Conservation (phyloP, 35 echinoderm and acorn worm genomes). For the Apostichopus californicus region DNA sequence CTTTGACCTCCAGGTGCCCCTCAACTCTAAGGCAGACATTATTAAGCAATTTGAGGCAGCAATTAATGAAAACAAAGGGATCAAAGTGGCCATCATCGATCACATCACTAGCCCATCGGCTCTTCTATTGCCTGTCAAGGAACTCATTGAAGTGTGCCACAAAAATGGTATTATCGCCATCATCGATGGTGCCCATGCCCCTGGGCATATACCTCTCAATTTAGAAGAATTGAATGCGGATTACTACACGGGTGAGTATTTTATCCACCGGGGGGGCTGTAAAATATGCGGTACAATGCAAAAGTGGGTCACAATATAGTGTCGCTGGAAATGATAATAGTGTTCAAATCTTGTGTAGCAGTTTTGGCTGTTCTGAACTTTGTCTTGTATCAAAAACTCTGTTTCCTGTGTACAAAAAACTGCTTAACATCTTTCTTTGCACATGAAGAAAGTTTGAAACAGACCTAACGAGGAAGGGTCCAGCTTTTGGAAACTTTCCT, state of each 20-base stretch:
- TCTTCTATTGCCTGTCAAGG: constrained; percentile 25
- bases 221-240: constrained; percentile 57
- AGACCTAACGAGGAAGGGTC: too few relatives aligned
- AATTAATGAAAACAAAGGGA: constrained; percentile 44
- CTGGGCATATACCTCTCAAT: constrained; percentile 51
- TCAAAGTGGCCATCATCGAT: constrained; percentile 57
- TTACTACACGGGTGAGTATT: constrained; percentile 62
- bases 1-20: constrained; percentile 33
- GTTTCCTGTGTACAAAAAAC: too few relatives aligned
- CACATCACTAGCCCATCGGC: constrained; percentile 49
- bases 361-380: too few relatives aligned
- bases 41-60: constrained; percentile 3
- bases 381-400: too few relatives aligned
- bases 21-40: constrained; percentile 42
- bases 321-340: too few relatives aligned
- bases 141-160: constrained; percentile 56
- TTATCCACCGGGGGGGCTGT: too few relatives aligned
- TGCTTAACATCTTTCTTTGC: too few relatives aligned
- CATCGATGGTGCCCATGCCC: constrained; percentile 66
- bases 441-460: too few relatives aligned
- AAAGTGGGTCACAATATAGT: too few relatives aligned
- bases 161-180: constrained; percentile 32
- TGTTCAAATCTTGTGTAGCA: too few relatives aligned
- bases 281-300: too few relatives aligned
- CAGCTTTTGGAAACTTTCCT: too few relatives aligned